Base-by-base conservation (phyloP, 2,888 invertebrate genomes). In the Neria commutata region DNA sequence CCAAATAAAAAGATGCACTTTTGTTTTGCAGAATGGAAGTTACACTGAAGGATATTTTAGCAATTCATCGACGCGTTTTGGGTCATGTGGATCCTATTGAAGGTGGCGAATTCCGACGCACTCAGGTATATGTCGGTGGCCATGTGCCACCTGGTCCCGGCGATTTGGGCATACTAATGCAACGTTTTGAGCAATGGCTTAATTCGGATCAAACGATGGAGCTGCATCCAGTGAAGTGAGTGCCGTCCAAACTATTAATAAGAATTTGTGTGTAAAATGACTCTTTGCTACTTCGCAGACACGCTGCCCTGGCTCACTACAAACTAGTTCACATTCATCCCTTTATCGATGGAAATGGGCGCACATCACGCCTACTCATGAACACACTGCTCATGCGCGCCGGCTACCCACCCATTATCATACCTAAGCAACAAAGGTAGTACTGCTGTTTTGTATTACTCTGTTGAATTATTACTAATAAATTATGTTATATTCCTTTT, bases 311-410 rank as follows among this genome's bases (percentile, higher is more conserved):
- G 54, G 97, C 96, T 0, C 98, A 98, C 83, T 98, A 98, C 83
- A 96, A 96, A 83, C 81, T 98, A 46, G 98, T 98, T 0, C 92
- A 93, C 77, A 96, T 98, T 68, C 98, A 98, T 84, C 98, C 98
- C 0, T 98, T 98, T 83, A 87, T 91, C 2, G 98, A 98, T 81
- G 98, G 98, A 49, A 98, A 98, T 76, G 98, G 98, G 0, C 87
- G 98, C 74, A 98, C 98, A 0, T 95, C 96, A 14, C 86, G 98
- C 25, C 85, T 98, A 23, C 86, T 98, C 1, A 98, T 98, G 97
- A 98, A 98, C 83, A 87, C 96, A 69, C 88, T 98, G 64, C 86
- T 98, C 29, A 93, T 98, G 92, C 92, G 91, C 80, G 93, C 94
- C 1, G 97, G 98, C 0, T 98, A 92, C 83, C 98, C 98, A 1